A percentile compares a stretch with the other conserved stretches of the same genome.
Conservation (phyloP, 2,888 invertebrate species). For the Subacronicta megacephala region DNA sequence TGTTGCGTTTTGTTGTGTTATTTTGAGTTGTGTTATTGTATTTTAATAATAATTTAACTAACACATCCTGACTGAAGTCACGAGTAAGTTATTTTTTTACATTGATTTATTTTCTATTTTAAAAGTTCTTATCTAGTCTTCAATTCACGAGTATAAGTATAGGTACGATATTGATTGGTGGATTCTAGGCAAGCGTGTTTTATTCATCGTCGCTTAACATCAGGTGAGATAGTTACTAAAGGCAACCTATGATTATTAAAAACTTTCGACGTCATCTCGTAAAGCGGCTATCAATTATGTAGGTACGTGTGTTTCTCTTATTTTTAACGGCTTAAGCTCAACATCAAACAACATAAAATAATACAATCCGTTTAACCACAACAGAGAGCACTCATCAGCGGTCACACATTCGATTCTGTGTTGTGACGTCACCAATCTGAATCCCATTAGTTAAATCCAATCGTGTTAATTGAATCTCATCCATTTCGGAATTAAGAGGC, state of each 20-base stretch:
- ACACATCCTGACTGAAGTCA: too few species aligned
- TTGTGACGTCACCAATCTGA: constrained; percentile 12
- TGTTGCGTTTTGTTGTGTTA: not conserved
- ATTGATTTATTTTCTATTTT: too few species aligned
- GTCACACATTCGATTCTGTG: constrained; percentile 11
- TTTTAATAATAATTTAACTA: not conserved
- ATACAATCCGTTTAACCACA: constrained; percentile 2
- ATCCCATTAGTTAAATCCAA: constrained; percentile 44
- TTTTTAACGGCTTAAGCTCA: not conserved
- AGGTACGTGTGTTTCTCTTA: not conserved
- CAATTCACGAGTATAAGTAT: too few species aligned
- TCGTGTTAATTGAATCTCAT: constrained; percentile 66
- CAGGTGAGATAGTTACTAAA: too few species aligned
- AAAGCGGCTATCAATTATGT: too few species aligned
- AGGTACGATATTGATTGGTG: too few species aligned
- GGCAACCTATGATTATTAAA: too few species aligned
- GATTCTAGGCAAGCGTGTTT: too few species aligned
- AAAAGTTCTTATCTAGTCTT: too few species aligned
- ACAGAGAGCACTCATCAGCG: not conserved
- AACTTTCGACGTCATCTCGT: too few species aligned
- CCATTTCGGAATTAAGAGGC: constrained; percentile 61
- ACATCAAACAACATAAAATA: not conserved
- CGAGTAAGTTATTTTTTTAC: too few species aligned
- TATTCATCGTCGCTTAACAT: too few species aligned
- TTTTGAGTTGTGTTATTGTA: not conserved